Base-by-base conservation (phyloP, 2,888 invertebrate species). In the Chironomus riparius region DNA sequence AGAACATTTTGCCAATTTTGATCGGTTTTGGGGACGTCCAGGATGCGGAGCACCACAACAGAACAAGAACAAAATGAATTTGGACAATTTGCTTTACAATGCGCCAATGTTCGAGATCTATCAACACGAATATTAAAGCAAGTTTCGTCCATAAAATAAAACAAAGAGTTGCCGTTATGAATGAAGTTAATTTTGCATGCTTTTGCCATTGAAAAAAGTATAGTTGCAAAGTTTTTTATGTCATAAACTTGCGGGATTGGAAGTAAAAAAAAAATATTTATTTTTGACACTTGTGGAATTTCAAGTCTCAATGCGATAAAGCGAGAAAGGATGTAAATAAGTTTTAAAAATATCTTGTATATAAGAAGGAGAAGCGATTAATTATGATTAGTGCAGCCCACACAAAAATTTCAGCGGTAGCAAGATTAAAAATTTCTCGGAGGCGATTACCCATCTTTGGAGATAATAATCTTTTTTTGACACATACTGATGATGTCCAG, bases 1-100 rank as follows among this genome's bases (percentile, higher is more conserved):
- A 72, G 86, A 86, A 78, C 93, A 94, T 82, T 92, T 92, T 82
- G 87, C 87, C 78, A 92, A 92, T 2, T 92, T 92, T 89, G 88
- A 89, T 70, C 87, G 88, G 10, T 86, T 92, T 79, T 94, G 93
- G 93, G 93, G 93, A 28, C 87, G 91, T 69, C 93, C 93, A 0
- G 93, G 93, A 0, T 22, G 7, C 78, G 84, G 84, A 61, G 84
- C 84, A 47, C 84, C 82, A 62, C 79, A 79, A 73, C 78, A 80
- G 47, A 80, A 81, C 73, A 82, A 80, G 78, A 81, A 81, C 78
- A 84, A 84, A 80, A 79, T 83, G 72, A 84, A 84, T 79, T 81
- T 84, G 82, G 81, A 84, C 80, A 81, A 83, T 81, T 83, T 84
- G 79, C 83, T 84, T 79, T 84, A 84, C 78, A 84, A 84, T 76